A percentile compares a stretch with the other conserved stretches of the same genome.
These are phyloP conservation scores for Bradypus variegatus DNA, from an alignment of 2,797 vertebrate genomes.

Conservation along the genomic window DNA sequence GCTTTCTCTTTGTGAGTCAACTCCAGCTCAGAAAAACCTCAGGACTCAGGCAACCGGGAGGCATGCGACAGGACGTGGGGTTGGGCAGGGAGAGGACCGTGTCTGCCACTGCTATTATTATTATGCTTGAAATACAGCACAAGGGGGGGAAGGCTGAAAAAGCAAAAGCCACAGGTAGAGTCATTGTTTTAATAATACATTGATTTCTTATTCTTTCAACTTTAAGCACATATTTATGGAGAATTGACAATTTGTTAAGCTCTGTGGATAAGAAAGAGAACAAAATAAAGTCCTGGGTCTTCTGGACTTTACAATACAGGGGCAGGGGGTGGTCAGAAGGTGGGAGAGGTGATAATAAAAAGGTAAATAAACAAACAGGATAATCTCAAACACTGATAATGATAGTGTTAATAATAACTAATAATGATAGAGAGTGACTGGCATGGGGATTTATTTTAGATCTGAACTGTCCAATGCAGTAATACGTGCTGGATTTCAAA, in stretches of 20 bases:
- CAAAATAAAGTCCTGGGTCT: background rate
- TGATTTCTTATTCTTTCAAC: background rate
- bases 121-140: background rate
- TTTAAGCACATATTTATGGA: background rate
- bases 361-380: background rate
- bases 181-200: background rate
- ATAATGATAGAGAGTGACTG: no score
- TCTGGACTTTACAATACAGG: background rate
- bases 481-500: background rate
- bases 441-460: background rate
- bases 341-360: background rate
- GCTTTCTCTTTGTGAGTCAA: background rate
- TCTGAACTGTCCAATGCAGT: background rate
- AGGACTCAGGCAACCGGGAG: background rate
- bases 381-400: background rate
- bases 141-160: background rate
- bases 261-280: background rate
- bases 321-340: background rate
- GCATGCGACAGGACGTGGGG: background rate
- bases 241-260: background rate
- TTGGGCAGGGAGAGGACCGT: background rate
- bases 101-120: background rate
- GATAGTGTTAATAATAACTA: background rate
- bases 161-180: background rate
- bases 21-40: background rate